Evolutionary conservation across 2,888 invertebrate genomes (phyloP).

Genomic region (Rhyacophila evoluta): DNA sequence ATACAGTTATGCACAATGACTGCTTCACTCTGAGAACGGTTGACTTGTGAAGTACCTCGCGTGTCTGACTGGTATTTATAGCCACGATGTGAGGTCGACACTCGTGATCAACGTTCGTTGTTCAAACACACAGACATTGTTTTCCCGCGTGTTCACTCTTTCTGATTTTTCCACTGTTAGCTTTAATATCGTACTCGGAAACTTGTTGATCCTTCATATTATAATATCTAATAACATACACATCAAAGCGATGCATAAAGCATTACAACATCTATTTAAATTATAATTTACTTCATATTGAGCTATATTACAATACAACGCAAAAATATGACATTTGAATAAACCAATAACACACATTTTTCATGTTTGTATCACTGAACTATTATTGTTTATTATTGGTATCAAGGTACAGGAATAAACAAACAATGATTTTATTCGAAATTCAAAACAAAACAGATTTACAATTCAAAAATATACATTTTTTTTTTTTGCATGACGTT

Average conservation of each 20-base stretch:
- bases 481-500: too few relatives aligned
- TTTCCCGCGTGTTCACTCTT: conserved; percentile 9
- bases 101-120: background rate
- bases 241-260: background rate
- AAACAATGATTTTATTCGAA: too few relatives aligned
- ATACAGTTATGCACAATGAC: background rate
- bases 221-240: background rate
- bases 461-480: too few relatives aligned
- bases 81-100: background rate
- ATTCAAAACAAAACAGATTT: too few relatives aligned
- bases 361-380: too few relatives aligned
- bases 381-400: too few relatives aligned
- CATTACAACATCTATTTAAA: background rate
- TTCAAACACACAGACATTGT: conserved; percentile 17
- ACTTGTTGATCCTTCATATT: background rate
- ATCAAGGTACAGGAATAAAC: too few relatives aligned
- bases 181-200: background rate
- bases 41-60: conserved; percentile 7
- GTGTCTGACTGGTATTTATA: background rate
- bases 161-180: conserved; percentile 10
- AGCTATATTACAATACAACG: background rate
- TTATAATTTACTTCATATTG: background rate
- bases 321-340: too few relatives aligned
- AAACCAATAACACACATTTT: too few relatives aligned
- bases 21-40: conserved; percentile 6